Conservation (phyloP, 2,797 vertebrate species). For the Cossypha dichroa region DNA sequence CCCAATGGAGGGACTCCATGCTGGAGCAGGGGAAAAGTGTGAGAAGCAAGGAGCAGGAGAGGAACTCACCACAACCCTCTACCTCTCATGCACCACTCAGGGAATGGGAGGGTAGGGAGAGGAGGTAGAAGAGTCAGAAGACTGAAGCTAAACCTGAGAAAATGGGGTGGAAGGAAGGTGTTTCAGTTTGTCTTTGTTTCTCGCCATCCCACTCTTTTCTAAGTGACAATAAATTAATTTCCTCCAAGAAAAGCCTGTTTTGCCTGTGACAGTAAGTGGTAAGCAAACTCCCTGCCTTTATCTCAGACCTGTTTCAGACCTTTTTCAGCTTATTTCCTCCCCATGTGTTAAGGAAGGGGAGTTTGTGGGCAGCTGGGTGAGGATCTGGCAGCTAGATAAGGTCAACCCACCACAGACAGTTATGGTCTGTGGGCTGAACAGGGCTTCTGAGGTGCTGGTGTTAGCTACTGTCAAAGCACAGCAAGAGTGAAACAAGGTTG, state of each 20-base stretch:
- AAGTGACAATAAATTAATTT: neutral
- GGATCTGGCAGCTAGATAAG: neutral
- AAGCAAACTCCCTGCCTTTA: neutral
- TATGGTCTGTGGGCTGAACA: neutral
- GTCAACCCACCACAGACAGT: neutral
- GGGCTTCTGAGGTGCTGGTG: neutral
- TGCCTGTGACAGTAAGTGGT: neutral
- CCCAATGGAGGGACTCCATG: neutral
- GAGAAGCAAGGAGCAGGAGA: neutral
- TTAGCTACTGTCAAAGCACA: neutral
- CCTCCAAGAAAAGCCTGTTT: neutral
- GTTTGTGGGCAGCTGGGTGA: neutral
- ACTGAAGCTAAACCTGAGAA: neutral
- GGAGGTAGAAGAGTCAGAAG: neutral
- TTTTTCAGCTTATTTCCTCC: neutral
- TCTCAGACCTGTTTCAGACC: rapidly evolving
- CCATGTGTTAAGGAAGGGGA: neutral
- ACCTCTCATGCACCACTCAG: neutral
- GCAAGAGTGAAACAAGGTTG: neutral
- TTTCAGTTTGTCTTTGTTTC: neutral
- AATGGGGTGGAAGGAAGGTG: neutral
- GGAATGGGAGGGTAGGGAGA: neutral
- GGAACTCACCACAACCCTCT: neutral
- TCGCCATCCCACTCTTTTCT: neutral
- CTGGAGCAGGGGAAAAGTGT: neutral